Base-by-base conservation (phyloP, 2,797 vertebrate species). In the Sebastes nivosus region DNA sequence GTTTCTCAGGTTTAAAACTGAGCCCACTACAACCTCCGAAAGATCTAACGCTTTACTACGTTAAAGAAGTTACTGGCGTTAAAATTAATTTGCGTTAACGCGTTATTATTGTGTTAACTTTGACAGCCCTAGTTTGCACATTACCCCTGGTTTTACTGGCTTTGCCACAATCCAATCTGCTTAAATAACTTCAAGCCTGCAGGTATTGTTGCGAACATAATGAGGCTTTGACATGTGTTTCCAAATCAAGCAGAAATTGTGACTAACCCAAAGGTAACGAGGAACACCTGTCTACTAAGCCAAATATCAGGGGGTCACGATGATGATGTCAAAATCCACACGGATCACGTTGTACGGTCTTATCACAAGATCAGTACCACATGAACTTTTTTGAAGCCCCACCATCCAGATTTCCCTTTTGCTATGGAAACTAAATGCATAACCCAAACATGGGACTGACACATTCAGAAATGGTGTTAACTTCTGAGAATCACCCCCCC, bases 401-500 rank as follows among this genome's bases (percentile, higher is more conserved):
- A 74, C 79, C 65, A 70, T 42, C 64, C 46, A 81, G 67, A 74
- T 82, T 79, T 73, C 34, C n/a, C 50, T 10, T 10, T 93, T 82
- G 55, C 92, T 79, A 85, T 89, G 86, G 93, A 84, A 81, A 93
- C 81, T 18, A 32, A 74, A 82, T 16, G 67, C 82, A 86, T 67
- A 89, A 93, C 80, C 89, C 90, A 94, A 94, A 94, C 88, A 94
- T 12, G 36, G 73, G 66, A 54, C 80, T 87, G 87, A 92, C 87
- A 92, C 85, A 91, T 79, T 84, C 80, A 75, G 75, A 85, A 81
- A 87, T 74, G 74, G 82, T 79, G 81, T 79, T 86, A 86, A 88
- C 78, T 77, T 91, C 86, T 81, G 73, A 84, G 84, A 87, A 84
- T 50, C 86, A 66, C 66, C 73, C 42, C 42, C 77, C 85, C 67